Evolutionary conservation across 2,888 invertebrate species (phyloP), one percentile per base, ranked within the genome.

Genomic region (Scaptomyza flava): DNA sequence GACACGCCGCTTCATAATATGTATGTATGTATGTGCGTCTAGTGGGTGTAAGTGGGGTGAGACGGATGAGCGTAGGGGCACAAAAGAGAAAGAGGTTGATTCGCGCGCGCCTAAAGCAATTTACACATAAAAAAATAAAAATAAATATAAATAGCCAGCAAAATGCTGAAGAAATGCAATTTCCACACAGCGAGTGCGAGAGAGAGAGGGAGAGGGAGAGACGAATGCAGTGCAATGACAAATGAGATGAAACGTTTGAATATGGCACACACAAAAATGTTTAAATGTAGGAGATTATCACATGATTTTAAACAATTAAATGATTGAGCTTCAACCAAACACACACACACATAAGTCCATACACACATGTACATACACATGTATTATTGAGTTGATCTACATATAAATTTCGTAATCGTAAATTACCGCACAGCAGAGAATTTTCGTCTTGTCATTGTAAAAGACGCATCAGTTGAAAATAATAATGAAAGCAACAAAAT

Each of bases 251-350:
- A 56, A 57, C 33, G 34, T 46, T 64, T 41, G 45, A 54, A 64
- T 64, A 64, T 54, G 56, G 67, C 45, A 58, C 56, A 58, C 38
- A 41, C 31, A 31, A 27, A 54, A 17, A 46, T 17, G 23, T 30
- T 34, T 12, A 36, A 9, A 9, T 34, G 34, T 14, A 67, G 43
- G 20, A 58, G 57, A 60, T 61, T 81, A 77, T 57, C 57, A 50
- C 47, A 63, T 77, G 77, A 66, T 56, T 43, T 50, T 14, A 51
- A 69, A 45, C 64, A 51, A 58, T 71, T 64, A 58, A 46, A 66
- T 72, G 82, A 85, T 80, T 86, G 80, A 67, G 87, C 80, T 85
- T 85, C 83, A 17, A 17, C 17, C 83, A 80, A 78, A 79, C 61
- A 79, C 54, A 80, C 81, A 79, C 61, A 79, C 54, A 72, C 66